phyloP scores from a whole-genome alignment of 2,888 invertebrate genomes.

The Trichopoda pennipes region DNA sequence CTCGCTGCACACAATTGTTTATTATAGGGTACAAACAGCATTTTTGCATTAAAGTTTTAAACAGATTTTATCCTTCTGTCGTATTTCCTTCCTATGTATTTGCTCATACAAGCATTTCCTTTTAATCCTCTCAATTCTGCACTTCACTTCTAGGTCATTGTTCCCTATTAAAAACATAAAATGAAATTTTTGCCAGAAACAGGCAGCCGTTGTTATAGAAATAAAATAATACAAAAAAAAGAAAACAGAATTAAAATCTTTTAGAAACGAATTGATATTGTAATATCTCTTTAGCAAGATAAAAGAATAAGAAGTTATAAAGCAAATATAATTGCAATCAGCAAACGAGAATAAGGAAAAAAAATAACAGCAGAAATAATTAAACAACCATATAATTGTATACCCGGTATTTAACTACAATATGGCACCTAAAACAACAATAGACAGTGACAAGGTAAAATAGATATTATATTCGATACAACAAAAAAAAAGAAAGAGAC shows the following conservation, averaged over 20 bases:
- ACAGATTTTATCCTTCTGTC: slow-evolving; percentile 34
- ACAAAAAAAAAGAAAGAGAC: slow-evolving; percentile 8
- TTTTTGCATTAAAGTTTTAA: background rate
- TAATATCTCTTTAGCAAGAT: slow-evolving; percentile 1
- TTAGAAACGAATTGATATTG: slow-evolving; percentile 49
- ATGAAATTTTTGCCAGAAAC: slow-evolving; percentile 25
- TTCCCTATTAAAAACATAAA: slow-evolving; percentile 51
- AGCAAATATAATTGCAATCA: slow-evolving; percentile 61
- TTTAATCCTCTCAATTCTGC: slow-evolving; percentile 13
- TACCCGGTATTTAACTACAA: slow-evolving; percentile 61
- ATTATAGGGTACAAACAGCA: background rate
- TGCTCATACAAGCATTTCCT: slow-evolving; percentile 31
- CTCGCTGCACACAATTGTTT: background rate
- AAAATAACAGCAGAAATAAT: slow-evolving; percentile 25
- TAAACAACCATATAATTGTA: slow-evolving; percentile 65
- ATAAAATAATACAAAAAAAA: slow-evolving; percentile 20
- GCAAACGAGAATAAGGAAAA: slow-evolving; percentile 21
- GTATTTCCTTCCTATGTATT: slow-evolving; percentile 23
- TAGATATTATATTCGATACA: slow-evolving; percentile 54
- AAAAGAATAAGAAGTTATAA: slow-evolving; percentile 27
- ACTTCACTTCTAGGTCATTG: slow-evolving; percentile 50
- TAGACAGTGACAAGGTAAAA: slow-evolving; percentile 57
- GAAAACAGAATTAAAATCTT: slow-evolving; percentile 23
- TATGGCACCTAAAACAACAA: slow-evolving; percentile 66
- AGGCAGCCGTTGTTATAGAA: slow-evolving; percentile 45